Conservation (phyloP, 2,888 invertebrate species). For the Caradrina clavipalpis region DNA sequence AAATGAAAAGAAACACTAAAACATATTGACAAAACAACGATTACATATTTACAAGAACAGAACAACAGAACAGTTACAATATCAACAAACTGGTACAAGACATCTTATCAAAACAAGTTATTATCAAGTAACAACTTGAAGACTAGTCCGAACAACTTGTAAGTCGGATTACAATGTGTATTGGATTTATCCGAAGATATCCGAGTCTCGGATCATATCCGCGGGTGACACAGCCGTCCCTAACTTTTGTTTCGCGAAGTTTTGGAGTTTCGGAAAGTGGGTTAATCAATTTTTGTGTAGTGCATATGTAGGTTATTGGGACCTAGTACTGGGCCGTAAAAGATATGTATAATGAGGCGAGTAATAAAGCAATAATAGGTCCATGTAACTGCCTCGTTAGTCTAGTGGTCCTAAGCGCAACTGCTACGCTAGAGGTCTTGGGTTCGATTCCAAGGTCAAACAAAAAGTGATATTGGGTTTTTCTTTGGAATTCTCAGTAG, state of each 20-base stretch:
- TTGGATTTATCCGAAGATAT: slow-evolving; percentile 49
- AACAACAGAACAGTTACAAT: neutral
- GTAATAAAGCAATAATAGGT: no score
- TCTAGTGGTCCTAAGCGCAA: no score
- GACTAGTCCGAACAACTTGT: slow-evolving; percentile 49
- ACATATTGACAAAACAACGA: slow-evolving; percentile 9
- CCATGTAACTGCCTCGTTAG: no score
- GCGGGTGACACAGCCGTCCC: slow-evolving; percentile 22
- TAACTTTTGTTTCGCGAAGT: slow-evolving; percentile 34
- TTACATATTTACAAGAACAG: neutral
- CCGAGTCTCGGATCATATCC: slow-evolving; percentile 46
- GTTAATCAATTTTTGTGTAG: slow-evolving; percentile 17
- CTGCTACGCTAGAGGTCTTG: no score
- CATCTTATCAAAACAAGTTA: slow-evolving; percentile 35
- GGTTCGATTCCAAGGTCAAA: no score
- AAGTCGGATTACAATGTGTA: slow-evolving; percentile 49
- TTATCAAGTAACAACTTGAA: slow-evolving; percentile 38
- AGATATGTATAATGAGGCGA: no score
- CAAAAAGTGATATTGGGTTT: no score
- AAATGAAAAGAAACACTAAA: neutral
- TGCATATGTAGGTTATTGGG: neutral
- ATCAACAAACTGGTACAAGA: slow-evolving; percentile 11
- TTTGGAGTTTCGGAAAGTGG: neutral
- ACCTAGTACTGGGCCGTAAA: no score
- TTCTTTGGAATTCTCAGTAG: no score